Evolutionary conservation across 2,797 vertebrate species (phyloP), one percentile per base, ranked within the genome.

Genomic region (Hyperoplus immaculatus): DNA sequence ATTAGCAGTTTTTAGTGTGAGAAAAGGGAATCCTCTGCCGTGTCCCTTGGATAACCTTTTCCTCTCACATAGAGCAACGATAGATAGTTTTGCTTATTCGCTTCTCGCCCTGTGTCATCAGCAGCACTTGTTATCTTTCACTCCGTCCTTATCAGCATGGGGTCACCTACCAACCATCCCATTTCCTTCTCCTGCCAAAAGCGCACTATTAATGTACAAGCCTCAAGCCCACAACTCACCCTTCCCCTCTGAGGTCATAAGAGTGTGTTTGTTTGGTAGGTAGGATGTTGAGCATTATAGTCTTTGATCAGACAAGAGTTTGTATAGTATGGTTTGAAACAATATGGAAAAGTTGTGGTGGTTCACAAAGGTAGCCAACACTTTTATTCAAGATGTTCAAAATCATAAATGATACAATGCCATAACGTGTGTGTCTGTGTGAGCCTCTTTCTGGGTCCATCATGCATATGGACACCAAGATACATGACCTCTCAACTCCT

Each of bases 151-250:
- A 55, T 84, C 61, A 58, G 60, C 21, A 8, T 42, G 16, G 12
- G 60, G 46, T 66, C 50, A 41, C 53, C 60, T 45, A 61, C 5
- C 67, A 12, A 77, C 41, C 21, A 72, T 54, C n/a, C 29, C 2
- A 1, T 69, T 71, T 61, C 49, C 14, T 59, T 41, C 42, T 3
- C 5, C 68, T 43, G 39, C 60, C 16, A 14, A 56, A 29, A 29
- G 29, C 29, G 29, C 21, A 11, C 8, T 58, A 57, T 57, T 10
- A 60, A 59, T 63, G 38, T 62, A 29, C 29, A 42, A 59, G 49
- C 36, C 38, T 63, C 9, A 55, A 14, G 38, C n/a, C 21, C 53
- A 43, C 59, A 67, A 73, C 53, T 81, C 71, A 66, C 12, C 56
- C 49, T 13, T 41, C 65, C 61, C 38, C 46, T 59, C 42, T 16